Evolutionary conservation across 1,140 invertebrate species (phyloP).

Genomic region (Drosophila paulistorum): DNA sequence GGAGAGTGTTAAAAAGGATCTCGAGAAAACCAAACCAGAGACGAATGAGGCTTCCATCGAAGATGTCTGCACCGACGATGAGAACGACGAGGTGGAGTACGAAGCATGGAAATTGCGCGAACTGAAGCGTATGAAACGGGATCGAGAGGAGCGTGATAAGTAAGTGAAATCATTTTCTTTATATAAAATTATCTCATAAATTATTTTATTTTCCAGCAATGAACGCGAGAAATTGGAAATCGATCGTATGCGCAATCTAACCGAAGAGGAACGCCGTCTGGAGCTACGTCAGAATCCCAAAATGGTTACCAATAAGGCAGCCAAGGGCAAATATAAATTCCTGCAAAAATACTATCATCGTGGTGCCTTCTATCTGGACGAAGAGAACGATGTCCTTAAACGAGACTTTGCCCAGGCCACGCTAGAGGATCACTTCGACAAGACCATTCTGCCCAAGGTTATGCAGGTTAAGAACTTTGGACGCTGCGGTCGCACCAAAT

Average conservation of each 20-base stretch:
- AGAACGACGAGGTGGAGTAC: conserved; percentile 98
- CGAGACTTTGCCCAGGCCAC: conserved; percentile 98
- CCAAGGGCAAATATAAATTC: conserved; percentile 99
- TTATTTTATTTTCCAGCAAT: conserved; percentile 83
- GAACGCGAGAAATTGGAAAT: conserved; percentile 96
- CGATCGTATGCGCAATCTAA: conserved; percentile 96
- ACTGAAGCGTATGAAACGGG: conserved; percentile 96
- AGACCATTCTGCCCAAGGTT: conserved; percentile 98
- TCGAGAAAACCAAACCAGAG: conserved; percentile 84
- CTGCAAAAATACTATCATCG: conserved; percentile 99
- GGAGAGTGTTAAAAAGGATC: conserved; percentile 92
- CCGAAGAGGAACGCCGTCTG: conserved; percentile 96
- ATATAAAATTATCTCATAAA: neutral
- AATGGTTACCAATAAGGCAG: conserved; percentile 95
- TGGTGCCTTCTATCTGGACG: conserved; percentile 98
- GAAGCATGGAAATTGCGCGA: conserved; percentile 99
- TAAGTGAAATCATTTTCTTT: conserved; percentile 83
- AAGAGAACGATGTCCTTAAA: conserved; percentile 96
- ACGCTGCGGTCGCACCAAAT: conserved; percentile 98
- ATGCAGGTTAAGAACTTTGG: conserved; percentile 99
- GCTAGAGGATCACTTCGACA: conserved; percentile 99
- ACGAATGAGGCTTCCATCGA: conserved; percentile 89
- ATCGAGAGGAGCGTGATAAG: conserved; percentile 97
- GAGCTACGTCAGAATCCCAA: conserved; percentile 97
- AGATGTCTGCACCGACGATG: conserved; percentile 98